Conservation (phyloP, 2,113 vertebrate genomes). For the Lepisosteus osseus region DNA sequence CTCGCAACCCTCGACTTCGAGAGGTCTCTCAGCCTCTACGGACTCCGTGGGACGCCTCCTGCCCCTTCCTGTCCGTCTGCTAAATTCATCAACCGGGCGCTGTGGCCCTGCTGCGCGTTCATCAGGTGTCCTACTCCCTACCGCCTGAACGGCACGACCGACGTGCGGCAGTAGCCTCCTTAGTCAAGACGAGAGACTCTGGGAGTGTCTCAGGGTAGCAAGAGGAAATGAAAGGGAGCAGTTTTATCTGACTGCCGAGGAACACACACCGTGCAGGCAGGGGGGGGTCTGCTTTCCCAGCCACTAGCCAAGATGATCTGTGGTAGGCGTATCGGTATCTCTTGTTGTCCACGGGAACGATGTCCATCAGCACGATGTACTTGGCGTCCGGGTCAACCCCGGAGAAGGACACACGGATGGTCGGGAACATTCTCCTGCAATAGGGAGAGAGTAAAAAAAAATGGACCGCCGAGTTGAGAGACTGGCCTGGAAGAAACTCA, state of each 20-base stretch:
- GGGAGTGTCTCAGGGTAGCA: neutral
- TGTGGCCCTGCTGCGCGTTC: too few relatives aligned
- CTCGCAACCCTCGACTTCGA: too few relatives aligned
- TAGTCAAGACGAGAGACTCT: too few relatives aligned
- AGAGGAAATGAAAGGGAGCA: neutral
- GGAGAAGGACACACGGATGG: constrained; percentile 95
- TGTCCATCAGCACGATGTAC: constrained; percentile 98
- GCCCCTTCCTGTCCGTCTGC: too few relatives aligned
- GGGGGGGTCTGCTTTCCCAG: constrained; percentile 94
- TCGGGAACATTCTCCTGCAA: constrained; percentile 96
- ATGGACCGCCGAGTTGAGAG: neutral
- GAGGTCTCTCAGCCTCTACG: too few relatives aligned
- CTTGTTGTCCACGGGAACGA: constrained; percentile 97
- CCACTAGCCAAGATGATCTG: constrained; percentile 95
- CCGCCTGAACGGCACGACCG: too few relatives aligned
- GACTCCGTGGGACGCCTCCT: too few relatives aligned
- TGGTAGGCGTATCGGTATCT: constrained; percentile 97
- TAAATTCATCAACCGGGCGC: too few relatives aligned
- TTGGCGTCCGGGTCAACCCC: constrained; percentile 94
- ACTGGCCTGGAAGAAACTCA: neutral
- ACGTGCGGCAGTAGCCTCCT: too few relatives aligned
- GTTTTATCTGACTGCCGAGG: neutral
- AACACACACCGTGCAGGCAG: constrained; percentile 86
- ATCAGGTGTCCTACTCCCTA: too few relatives aligned
- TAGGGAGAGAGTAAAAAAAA: constrained; percentile 20